These are phyloP conservation scores for Alectoris magna DNA, from an alignment of 2,797 vertebrate genomes.

Conservation along the genomic window DNA sequence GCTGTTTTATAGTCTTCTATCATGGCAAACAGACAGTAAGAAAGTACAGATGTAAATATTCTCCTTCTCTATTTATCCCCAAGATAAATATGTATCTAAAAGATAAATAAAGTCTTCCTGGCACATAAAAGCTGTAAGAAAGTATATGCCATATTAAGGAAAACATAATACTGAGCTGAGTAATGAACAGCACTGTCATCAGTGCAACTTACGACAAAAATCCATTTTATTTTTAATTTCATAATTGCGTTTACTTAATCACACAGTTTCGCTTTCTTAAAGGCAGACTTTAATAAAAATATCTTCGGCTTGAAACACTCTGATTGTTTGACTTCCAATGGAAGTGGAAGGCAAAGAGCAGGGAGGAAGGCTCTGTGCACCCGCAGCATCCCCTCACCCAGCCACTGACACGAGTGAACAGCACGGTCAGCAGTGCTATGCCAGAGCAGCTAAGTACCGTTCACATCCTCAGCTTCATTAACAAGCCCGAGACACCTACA, in stretches of 20 bases:
- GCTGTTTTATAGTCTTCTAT: slow-evolving; percentile 5
- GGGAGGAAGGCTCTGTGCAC: slow-evolving; percentile 2
- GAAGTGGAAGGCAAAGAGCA: slow-evolving; percentile 22
- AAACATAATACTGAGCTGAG: neutral
- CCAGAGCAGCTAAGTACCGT: slow-evolving; percentile 47
- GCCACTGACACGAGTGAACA: neutral
- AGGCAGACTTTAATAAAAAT: slow-evolving; percentile 15
- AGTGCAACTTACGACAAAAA: neutral
- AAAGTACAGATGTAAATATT: neutral
- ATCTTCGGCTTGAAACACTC: neutral
- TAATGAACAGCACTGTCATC: neutral
- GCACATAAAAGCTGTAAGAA: slow-evolving; percentile 16
- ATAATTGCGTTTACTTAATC: slow-evolving; percentile 13
- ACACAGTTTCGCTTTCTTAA: neutral
- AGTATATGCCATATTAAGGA: neutral
- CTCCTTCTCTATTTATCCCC: neutral
- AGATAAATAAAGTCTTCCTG: slow-evolving; percentile 23
- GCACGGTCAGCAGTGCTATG: slow-evolving; percentile 23
- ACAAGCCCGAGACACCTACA: slow-evolving; percentile 59
- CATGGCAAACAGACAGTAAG: neutral
- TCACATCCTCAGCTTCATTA: slow-evolving; percentile 49
- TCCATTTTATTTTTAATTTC: neutral
- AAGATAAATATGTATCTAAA: slow-evolving; percentile 24
- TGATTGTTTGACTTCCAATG: neutral
- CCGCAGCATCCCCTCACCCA: neutral